A percentile compares a stretch with the other conserved stretches of the same genome.
These are phyloP conservation scores for Tamias sibiricus DNA, from an alignment of 2,113 vertebrate genomes.

Conservation along the genomic window DNA sequence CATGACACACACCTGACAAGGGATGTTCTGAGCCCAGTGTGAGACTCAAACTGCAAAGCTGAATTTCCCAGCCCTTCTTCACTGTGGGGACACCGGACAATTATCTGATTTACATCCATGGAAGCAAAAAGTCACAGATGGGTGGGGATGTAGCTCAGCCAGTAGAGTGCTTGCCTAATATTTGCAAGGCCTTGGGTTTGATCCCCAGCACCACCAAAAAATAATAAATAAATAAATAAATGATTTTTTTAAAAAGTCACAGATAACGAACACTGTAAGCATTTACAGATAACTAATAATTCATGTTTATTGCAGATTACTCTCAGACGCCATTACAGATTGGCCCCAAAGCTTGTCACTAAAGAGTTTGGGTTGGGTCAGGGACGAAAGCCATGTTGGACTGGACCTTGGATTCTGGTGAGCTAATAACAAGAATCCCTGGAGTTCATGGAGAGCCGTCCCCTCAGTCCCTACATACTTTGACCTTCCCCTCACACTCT, in stretches of 20 bases:
- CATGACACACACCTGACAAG: too few relatives aligned
- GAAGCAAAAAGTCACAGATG: neutral
- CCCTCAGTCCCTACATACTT: rapidly evolving
- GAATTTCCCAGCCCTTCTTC: neutral
- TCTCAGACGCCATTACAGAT: neutral
- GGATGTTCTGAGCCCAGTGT: too few relatives aligned
- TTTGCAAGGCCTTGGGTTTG: too few relatives aligned
- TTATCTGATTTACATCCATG: neutral
- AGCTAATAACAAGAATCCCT: neutral
- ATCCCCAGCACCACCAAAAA: too few relatives aligned
- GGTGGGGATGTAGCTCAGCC: too few relatives aligned
- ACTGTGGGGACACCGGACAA: neutral
- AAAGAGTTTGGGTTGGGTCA: neutral
- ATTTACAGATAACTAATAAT: neutral
- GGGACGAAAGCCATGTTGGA: neutral
- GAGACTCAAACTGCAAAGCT: neutral
- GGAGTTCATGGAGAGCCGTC: rapidly evolving
- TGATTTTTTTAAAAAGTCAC: neutral
- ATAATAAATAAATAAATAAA: too few relatives aligned
- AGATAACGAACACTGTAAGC: neutral
- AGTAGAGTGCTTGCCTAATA: rapidly evolving
- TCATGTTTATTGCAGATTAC: neutral
- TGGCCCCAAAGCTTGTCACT: neutral
- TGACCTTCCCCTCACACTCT: neutral
- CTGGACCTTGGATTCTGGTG: neutral